A percentile compares a stretch with the other conserved stretches of the same genome.
Evolutionary conservation across 2,797 vertebrate genomes (phyloP).

Genomic region (Sebastiscus tertius): DNA sequence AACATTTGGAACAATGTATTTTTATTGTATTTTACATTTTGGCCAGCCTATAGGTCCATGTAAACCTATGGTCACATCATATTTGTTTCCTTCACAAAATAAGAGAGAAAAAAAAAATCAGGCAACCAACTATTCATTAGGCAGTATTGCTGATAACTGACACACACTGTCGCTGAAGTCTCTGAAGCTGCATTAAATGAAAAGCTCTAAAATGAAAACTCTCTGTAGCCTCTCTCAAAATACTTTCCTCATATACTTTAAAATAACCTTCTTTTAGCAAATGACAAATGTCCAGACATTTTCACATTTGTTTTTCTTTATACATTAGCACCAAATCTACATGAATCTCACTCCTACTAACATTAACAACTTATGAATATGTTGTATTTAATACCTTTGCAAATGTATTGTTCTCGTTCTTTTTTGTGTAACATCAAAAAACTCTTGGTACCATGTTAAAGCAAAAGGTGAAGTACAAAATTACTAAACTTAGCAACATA

Average conservation of each 20-base stretch:
- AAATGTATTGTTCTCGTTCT: slow-evolving; percentile 29
- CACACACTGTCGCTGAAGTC: slow-evolving; percentile 39
- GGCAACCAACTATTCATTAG: slow-evolving; percentile 59
- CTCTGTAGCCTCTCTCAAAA: slow-evolving; percentile 34
- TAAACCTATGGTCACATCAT: slow-evolving; percentile 46
- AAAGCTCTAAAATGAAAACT: slow-evolving; percentile 41
- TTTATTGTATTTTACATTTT: slow-evolving; percentile 59
- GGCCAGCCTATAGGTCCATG: slow-evolving; percentile 44
- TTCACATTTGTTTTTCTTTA: slow-evolving; percentile 57
- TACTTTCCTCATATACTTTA: slow-evolving; percentile 25
- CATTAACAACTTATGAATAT: slow-evolving; percentile 18
- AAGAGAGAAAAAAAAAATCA: slow-evolving; percentile 35
- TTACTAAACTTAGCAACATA: slow-evolving; percentile 52
- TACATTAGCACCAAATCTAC: slow-evolving; percentile 77
- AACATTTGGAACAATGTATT: slow-evolving; percentile 47
- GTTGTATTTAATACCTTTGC: slow-evolving; percentile 30
- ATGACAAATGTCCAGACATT: slow-evolving; percentile 35
- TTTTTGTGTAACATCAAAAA: slow-evolving; percentile 56
- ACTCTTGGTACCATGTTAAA: slow-evolving; percentile 45
- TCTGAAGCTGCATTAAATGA: slow-evolving; percentile 56
- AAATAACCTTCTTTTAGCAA: slow-evolving; percentile 43
- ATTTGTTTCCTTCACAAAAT: slow-evolving; percentile 60
- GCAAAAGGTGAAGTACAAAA: slow-evolving; percentile 55
- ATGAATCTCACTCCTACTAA: slow-evolving; percentile 40
- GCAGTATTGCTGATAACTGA: slow-evolving; percentile 67